Conservation (phyloP, 2,888 invertebrate genomes). For the Yponomeuta evonymella region DNA sequence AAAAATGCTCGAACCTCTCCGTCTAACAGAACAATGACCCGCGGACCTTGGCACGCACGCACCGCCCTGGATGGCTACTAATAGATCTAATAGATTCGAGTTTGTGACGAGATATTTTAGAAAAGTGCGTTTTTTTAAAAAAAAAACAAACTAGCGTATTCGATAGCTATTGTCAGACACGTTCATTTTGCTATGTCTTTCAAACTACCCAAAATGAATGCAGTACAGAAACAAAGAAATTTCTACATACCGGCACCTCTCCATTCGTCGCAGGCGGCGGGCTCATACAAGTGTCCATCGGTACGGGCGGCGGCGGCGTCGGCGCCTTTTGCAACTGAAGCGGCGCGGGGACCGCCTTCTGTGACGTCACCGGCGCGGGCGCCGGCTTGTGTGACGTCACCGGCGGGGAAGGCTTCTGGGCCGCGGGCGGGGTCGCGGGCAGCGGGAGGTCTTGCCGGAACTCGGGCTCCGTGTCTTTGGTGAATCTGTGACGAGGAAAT, state of each 20-base stretch:
- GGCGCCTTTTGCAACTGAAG: slow-evolving; percentile 22
- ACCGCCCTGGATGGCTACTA: no score
- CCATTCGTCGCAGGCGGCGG: slow-evolving; percentile 60
- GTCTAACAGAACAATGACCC: no score
- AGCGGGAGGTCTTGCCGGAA: slow-evolving; percentile 33
- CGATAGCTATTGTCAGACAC: no score
- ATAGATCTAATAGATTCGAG: no score
- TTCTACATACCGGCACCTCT: slow-evolving; percentile 48
- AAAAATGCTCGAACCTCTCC: no score
- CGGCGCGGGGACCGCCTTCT: slow-evolving; percentile 21
- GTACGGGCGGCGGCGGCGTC: slow-evolving; percentile 44
- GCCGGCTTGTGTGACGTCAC: slow-evolving; percentile 18
- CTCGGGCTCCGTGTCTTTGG: slow-evolving; percentile 37
- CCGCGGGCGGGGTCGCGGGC: slow-evolving; percentile 18
- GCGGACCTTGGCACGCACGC: no score
- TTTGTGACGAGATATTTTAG: no score
- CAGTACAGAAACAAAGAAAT: no score
- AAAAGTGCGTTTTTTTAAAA: no score
- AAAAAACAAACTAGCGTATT: no score
- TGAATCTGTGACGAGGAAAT: slow-evolving; percentile 29
- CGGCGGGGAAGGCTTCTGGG: slow-evolving; percentile 17
- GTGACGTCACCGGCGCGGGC: slow-evolving; percentile 20
- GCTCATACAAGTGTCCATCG: slow-evolving; percentile 62
- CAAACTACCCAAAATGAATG: no score
- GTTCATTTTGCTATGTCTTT: no score